Conservation (phyloP, 2,113 vertebrate genomes). For the Chionis minor region DNA sequence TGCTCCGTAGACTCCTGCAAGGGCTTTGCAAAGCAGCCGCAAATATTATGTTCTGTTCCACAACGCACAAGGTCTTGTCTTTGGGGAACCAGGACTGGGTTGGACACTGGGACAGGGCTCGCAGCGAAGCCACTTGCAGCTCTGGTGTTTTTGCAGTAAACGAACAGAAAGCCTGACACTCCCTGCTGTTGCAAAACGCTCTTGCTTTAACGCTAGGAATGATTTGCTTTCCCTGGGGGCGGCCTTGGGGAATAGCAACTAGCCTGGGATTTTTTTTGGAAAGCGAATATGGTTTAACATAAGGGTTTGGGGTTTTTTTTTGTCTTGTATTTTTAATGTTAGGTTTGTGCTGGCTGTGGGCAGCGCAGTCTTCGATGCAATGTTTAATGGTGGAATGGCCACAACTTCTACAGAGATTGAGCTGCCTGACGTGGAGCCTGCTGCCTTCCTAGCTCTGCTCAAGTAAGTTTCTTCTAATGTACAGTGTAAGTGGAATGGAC, state of each 20-base stretch:
- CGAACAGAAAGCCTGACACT: neutral
- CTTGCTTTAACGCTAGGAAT: neutral
- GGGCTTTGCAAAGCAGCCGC: neutral
- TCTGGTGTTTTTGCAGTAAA: neutral
- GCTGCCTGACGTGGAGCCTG: slow-evolving; percentile 93
- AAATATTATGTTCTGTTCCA: accelerated
- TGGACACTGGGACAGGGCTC: neutral
- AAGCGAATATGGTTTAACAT: neutral
- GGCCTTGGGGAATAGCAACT: neutral
- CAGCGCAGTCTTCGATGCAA: slow-evolving; percentile 94
- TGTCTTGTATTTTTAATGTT: neutral
- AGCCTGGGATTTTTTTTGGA: neutral
- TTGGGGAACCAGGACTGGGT: neutral
- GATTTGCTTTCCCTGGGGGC: slow-evolving; percentile 2
- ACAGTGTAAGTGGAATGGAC: neutral
- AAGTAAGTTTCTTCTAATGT: slow-evolving; percentile 79
- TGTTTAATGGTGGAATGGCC: slow-evolving; percentile 98
- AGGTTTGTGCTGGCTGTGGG: slow-evolving; percentile 97
- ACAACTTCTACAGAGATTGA: slow-evolving; percentile 97
- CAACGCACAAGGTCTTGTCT: neutral
- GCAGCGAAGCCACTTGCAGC: neutral
- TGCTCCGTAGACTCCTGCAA: accelerated
- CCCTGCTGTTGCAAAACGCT: slow-evolving; percentile 18
- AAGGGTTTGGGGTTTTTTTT: neutral
- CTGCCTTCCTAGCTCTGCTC: slow-evolving; percentile 91